Evolutionary conservation across 1,140 invertebrate species (phyloP).

Genomic region (Chrysopa pallens): DNA sequence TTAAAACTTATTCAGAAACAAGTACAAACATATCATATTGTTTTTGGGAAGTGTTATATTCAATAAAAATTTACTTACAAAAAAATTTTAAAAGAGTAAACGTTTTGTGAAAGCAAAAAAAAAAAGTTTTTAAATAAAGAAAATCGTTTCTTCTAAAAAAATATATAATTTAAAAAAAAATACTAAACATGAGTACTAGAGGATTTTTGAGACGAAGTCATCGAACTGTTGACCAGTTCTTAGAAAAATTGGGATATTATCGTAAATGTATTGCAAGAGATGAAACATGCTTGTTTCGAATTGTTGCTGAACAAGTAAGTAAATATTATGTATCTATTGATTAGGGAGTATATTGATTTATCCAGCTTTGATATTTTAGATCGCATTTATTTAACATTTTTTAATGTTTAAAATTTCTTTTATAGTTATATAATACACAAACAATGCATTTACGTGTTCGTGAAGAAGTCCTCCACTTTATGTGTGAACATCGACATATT

Average conservation of each 20-base stretch:
- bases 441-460: constrained; percentile 52
- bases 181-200: too few species aligned
- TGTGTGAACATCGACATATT: constrained; percentile 32
- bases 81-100: too few species aligned
- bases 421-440: constrained; percentile 52
- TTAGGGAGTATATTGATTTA: not conserved
- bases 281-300: constrained; percentile 67
- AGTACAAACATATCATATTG: too few species aligned
- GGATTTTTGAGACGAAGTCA: constrained; percentile 12
- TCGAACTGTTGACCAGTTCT: constrained; percentile 49
- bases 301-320: constrained; percentile 61
- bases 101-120: too few species aligned
- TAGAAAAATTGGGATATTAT: constrained; percentile 57
- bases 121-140: too few species aligned
- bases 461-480: constrained; percentile 50
- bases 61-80: too few species aligned
- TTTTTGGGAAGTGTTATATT: too few species aligned
- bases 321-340: not conserved
- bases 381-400: not conserved
- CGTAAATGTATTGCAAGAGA: constrained; percentile 69
- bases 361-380: not conserved
- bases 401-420: constrained; percentile 6
- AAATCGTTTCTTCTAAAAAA: too few species aligned
- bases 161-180: too few species aligned
- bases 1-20: too few species aligned